Evolutionary conservation across 35 echinoderm and acorn worm species (phyloP).

Genomic region (Lytechinus variegatus): DNA sequence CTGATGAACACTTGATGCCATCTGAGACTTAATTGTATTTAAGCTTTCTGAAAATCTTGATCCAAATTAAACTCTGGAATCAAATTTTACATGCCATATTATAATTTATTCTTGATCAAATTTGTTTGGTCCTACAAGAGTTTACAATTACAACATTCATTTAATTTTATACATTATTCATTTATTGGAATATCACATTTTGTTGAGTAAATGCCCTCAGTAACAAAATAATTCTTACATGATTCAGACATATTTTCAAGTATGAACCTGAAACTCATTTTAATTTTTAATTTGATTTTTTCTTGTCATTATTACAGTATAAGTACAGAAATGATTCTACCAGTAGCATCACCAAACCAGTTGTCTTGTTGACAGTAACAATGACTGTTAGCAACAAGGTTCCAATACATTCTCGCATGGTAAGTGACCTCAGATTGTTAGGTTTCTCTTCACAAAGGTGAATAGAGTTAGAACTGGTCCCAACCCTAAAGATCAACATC

Average conservation of each 20-base stretch:
- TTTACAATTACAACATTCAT: background rate
- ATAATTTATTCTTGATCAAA: background rate
- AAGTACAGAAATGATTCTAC: background rate
- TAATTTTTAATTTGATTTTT: background rate
- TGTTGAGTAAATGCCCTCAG: background rate
- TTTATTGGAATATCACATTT: background rate
- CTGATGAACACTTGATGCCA: no score
- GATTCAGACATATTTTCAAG: background rate
- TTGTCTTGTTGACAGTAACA: background rate
- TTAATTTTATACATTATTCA: no score
- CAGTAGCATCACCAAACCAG: background rate
- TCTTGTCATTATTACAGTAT: background rate
- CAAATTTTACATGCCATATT: no score
- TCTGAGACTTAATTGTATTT: no score
- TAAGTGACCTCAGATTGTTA: background rate
- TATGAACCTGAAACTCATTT: no score
- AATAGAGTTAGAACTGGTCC: no score
- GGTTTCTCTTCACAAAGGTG: no score
- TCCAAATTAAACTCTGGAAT: no score
- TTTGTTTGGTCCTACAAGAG: background rate
- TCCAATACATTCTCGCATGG: background rate
- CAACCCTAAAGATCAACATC: no score
- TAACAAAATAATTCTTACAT: background rate
- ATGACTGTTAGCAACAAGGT: constrained; percentile 12
- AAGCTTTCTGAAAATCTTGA: no score